Base-by-base conservation (phyloP, 1,140 invertebrate genomes). In the Streblospio benedicti region DNA sequence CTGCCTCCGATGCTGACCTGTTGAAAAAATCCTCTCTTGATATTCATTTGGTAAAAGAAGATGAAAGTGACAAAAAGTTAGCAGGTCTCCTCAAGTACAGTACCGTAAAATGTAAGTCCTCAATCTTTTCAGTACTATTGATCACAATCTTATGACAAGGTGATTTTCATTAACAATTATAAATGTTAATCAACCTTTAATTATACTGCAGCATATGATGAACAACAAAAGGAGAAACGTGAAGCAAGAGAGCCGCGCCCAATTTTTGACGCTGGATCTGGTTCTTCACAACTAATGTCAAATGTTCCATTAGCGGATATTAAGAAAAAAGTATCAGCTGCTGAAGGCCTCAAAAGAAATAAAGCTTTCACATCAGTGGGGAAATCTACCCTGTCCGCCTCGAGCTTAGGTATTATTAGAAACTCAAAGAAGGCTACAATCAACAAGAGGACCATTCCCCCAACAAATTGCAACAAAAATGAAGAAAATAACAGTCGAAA, bases 41-140 rank as follows among this genome's bases (percentile, higher is more conserved):
- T 68, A 89, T 95, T 56, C 74, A 82, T 41, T 78, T 94, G 18
- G 74, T 93, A 1, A 84, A 86, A 3, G 91, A 94, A 78, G 80
- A 81, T 33, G 83, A 86, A 62, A 87, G 91, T 62, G 91, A 94
- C 69, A 79, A 83, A 50, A 85, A 85, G 73, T 79, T 91, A 71
- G 91, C 91, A 0, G 82, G 84, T 2, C 76, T 93, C 23, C 79
- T 93, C 47, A 83, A 85, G 57, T 76, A 72, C 52, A 66, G 64
- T 43, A 67, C 69, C 27, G 61, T 69, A 18, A 62, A 71, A 60
- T 69, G 75, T 74, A 70, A 60, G 71, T 66, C 33, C 28, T n/a
- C n/a, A n/a, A n/a, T n/a, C n/a, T n/a, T n/a, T n/a, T 56, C 20
- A 5, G 53, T 56, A 49, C 45, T 49, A 38, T 38, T 38, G 35